These are phyloP conservation scores for Columba livia DNA, from an alignment of 2,113 vertebrate species.

Conservation along the genomic window DNA sequence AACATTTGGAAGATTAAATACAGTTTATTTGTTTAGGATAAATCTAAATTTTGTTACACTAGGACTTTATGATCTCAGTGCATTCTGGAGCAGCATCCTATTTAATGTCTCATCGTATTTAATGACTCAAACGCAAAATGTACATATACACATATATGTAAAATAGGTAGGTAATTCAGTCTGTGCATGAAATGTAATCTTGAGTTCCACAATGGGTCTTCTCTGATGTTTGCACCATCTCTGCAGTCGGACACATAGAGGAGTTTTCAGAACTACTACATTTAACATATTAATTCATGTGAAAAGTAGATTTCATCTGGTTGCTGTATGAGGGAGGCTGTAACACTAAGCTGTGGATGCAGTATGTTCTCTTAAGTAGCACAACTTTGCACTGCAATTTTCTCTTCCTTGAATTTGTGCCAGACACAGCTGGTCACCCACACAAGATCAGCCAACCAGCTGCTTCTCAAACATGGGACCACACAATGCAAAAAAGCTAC, in stretches of 20 bases:
- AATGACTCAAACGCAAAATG: background rate
- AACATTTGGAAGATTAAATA: background rate
- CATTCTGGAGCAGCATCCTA: background rate
- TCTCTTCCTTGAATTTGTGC: background rate
- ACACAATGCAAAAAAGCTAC: background rate
- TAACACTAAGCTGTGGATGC: background rate
- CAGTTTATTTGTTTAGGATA: background rate
- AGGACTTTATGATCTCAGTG: background rate
- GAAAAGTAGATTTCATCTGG: background rate
- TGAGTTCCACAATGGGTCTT: background rate
- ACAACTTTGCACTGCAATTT: background rate
- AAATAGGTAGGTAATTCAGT: background rate
- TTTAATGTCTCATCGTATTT: background rate
- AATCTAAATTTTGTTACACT: background rate
- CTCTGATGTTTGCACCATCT: background rate
- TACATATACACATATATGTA: background rate
- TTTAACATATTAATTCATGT: accelerated
- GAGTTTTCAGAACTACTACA: background rate
- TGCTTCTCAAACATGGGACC: slow-evolving; percentile 24
- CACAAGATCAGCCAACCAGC: background rate
- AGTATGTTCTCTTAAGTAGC: background rate
- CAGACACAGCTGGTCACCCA: background rate
- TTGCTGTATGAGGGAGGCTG: background rate
- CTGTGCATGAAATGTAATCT: background rate
- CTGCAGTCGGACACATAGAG: background rate